Base-by-base conservation (phyloP, 1,140 invertebrate species). In the Atta colombica region DNA sequence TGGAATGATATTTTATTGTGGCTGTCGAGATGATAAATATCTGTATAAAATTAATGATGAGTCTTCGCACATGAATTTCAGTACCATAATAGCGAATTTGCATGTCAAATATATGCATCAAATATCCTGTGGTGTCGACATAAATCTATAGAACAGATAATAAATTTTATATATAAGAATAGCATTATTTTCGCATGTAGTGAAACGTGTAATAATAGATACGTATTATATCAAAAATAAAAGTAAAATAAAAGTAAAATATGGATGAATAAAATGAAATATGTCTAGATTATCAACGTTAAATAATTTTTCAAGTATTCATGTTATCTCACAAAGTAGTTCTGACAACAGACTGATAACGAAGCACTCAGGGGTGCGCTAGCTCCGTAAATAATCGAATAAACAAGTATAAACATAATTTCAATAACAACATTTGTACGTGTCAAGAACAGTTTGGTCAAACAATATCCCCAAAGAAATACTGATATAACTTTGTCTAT, bases 21-120 rank as follows among this genome's bases (percentile, higher is more conserved):
- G 10, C 25, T 77, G n/a, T 66, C 51, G 45, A 86, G 51, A 49
- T 66, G 35, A 77, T 77, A 25, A 25, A 80, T 53, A 80, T 68
- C 63, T 66, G 51, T 51, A 61, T 25, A 25, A 66, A 60, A 86
- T 86, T 60, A 80, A 86, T 63, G 63, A 86, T 69, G 78, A 80
- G 63, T 86, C 18, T 39, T 68, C 3, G 16, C 31, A 35, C 39
- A 28, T 51, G 75, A 25, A 35, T 31, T 53, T 35, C 18, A 6
- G 35, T 35, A 45, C 35, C 31, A 58, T 80, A 69, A 68, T 31
- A 80, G 10, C 51, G 39, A 86, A 86, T 69, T 69, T 66, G 35
- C 51, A 14, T 28, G 51, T 68, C 31, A 60, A 60, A 68, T 60
- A 18, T 80, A 39, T 53, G 55, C 45, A 45, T 5, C 39, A n/a